Conservation (phyloP, 1,140 invertebrate genomes). For the Ganaspis sp. region DNA sequence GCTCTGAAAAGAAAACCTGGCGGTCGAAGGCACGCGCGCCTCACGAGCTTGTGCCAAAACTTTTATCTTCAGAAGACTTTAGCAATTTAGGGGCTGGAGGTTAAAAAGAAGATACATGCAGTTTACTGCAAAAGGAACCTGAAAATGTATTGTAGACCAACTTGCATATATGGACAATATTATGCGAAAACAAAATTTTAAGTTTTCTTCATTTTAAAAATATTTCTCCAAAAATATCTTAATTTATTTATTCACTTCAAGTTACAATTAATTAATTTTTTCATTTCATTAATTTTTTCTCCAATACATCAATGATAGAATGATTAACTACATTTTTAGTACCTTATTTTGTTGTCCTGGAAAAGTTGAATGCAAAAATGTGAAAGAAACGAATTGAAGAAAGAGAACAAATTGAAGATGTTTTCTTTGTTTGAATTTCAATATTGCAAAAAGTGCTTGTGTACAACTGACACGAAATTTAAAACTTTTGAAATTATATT, state of each 20-base stretch:
- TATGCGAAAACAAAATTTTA: neutral
- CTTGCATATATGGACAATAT: neutral
- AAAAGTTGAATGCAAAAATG: no score
- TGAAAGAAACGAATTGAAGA: no score
- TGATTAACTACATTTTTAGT: no score
- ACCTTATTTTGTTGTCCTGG: no score
- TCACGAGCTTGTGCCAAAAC: slow-evolving; percentile 18
- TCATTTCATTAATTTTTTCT: no score
- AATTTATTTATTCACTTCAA: no score
- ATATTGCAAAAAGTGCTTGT: neutral
- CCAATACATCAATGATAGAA: no score
- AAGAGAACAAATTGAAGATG: no score
- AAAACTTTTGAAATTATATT: neutral
- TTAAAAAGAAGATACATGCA: neutral
- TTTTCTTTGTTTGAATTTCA: neutral
- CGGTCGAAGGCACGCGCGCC: neutral
- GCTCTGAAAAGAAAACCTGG: neutral
- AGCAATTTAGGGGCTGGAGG: neutral
- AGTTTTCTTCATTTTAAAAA: no score
- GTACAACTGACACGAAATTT: neutral
- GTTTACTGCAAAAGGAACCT: neutral
- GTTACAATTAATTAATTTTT: no score
- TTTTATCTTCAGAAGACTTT: slow-evolving; percentile 28
- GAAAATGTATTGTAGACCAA: neutral
- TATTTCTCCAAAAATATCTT: no score